Base-by-base conservation (phyloP, 2,797 vertebrate genomes). In the Pelodytes ibericus region DNA sequence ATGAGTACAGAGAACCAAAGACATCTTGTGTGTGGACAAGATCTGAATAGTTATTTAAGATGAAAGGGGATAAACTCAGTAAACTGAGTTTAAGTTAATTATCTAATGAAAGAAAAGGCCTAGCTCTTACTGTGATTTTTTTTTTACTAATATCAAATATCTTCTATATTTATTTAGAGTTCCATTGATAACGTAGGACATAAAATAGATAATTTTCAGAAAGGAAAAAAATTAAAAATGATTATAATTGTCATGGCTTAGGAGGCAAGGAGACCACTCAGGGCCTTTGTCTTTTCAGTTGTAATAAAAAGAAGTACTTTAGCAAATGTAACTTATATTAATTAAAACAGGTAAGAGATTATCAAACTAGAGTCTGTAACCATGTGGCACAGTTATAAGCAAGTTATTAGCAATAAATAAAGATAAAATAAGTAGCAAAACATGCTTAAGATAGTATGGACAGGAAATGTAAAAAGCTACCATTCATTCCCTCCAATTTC, bases 241-340 rank as follows among this genome's bases (percentile, higher is more conserved):
- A n/a, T n/a, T n/a, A n/a, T n/a, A n/a, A n/a, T n/a, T n/a, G n/a
- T n/a, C n/a, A n/a, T n/a, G n/a, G n/a, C n/a, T n/a, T 69, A 33
- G 74, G 44, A 75, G 65, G 74, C 18, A n/a, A 39, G 68, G 53
- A 58, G 72, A 66, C 72, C 72, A 74, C 53, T 58, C 66, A 66
- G 18, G n/a, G 36, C 20, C 53, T 29, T 66, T 27, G 49, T 31
- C 57, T 74, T 69, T 51, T 62, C 31, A 36, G 51, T n/a, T 67
- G 62, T 47, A 62, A 44, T 60, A 51, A 62, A 24, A 29, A 29
- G 61, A 66, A 74, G 72, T 66, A 67, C 36, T 66, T 66, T 66
- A 66, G 24, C 62, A 74, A 74, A 44, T n/a, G 20, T 58, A 51
- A 27, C 49, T 39, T 39, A 39, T n/a, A n/a, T n/a, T n/a, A n/a